These are phyloP conservation scores for Sebastes wilsoni DNA, from an alignment of 2,797 vertebrate species.

Conservation along the genomic window DNA sequence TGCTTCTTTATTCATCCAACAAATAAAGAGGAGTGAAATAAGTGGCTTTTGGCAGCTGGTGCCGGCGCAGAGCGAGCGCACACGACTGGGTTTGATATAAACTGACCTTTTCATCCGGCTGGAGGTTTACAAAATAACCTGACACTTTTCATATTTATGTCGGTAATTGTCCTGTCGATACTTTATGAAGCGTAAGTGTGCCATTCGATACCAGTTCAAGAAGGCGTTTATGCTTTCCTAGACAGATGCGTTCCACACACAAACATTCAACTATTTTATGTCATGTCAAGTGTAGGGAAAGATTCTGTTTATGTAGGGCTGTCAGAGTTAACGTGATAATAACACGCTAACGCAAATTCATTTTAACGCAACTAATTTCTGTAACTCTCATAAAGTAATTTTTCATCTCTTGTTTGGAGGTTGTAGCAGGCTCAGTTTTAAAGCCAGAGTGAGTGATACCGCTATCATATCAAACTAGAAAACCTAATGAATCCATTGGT, in stretches of 20 bases:
- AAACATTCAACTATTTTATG: not conserved
- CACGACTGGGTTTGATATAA: not conserved
- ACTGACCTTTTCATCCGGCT: conserved; percentile 1
- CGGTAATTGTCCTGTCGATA: not conserved
- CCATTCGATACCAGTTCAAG: not conserved
- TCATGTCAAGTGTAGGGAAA: not conserved
- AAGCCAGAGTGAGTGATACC: no score
- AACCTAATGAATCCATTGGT: no score
- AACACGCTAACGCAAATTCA: no score
- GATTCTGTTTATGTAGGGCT: not conserved
- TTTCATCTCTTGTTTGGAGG: no score
- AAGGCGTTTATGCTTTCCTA: not conserved
- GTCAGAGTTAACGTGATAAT: no score
- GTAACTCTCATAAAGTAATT: no score
- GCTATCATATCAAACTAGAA: no score
- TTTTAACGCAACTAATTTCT: no score
- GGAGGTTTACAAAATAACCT: not conserved
- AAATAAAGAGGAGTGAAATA: conserved; percentile 28
- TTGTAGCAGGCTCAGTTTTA: no score
- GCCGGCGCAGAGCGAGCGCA: not conserved
- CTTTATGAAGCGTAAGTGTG: not conserved
- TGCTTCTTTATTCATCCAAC: conserved; percentile 50
- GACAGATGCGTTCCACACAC: not conserved
- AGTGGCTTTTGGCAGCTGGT: not conserved
- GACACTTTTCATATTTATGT: not conserved